Conservation (phyloP, 2,888 invertebrate species). For the Xestia ashworthii region DNA sequence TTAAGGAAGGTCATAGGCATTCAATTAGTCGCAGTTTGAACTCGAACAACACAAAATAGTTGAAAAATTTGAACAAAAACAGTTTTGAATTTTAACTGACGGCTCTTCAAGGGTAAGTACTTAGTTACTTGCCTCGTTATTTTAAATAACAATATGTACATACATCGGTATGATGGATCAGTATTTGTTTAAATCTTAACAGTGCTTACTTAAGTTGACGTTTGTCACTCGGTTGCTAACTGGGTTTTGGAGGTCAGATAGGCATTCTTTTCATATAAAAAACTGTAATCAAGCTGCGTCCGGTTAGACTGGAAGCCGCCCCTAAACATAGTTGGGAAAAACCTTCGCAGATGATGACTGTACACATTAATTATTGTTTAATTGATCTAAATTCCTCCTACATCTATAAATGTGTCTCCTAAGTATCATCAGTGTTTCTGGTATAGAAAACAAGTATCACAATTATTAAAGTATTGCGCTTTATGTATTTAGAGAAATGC, state of each 20-base stretch:
- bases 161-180: neutral
- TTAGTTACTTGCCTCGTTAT: neutral
- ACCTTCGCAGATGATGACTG: neutral
- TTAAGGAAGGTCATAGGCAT: neutral
- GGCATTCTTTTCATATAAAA: no score
- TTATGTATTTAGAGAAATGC: no score
- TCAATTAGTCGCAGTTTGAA: neutral
- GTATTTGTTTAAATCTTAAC: constrained; percentile 2
- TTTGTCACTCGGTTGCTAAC: neutral
- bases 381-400: neutral
- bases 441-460: neutral
- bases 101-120: neutral
- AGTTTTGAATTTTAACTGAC: neutral
- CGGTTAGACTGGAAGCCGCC: no score
- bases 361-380: neutral
- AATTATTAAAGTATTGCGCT: neutral
- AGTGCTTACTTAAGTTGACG: neutral
- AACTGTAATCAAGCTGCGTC: no score
- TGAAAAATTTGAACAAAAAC: neutral
- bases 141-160: constrained; percentile 18
- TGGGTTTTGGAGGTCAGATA: no score
- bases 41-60: no score
- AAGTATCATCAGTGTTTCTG: neutral
- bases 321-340: no score
- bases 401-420: neutral